Evolutionary conservation across 2,888 invertebrate genomes (phyloP).

Genomic region (Malacosoma neustria): DNA sequence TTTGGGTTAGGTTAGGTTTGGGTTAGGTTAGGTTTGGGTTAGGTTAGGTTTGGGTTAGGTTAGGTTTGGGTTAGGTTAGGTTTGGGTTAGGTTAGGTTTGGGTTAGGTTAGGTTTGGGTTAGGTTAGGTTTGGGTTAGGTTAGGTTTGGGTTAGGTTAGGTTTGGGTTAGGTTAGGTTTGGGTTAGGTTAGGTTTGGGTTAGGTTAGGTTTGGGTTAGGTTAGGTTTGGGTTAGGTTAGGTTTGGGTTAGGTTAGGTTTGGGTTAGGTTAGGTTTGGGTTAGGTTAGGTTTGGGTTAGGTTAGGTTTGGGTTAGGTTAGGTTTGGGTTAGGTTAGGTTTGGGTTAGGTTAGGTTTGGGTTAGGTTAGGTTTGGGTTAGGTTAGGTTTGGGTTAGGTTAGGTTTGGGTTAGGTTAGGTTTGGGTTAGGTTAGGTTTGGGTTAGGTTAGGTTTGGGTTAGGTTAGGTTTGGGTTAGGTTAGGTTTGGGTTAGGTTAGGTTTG

Average conservation of each 20-base stretch:
- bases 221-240: slow-evolving; percentile 7
- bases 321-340: too few species aligned
- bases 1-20: slow-evolving; percentile 14
- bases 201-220: slow-evolving; percentile 7
- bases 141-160: slow-evolving; percentile 7
- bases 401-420: too few species aligned
- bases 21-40: slow-evolving; percentile 12
- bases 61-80: slow-evolving; percentile 10
- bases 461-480: too few species aligned
- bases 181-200: slow-evolving; percentile 5
- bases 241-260: slow-evolving; percentile 8
- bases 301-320: too few species aligned
- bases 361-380: too few species aligned
- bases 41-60: slow-evolving; percentile 11
- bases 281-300: too few species aligned
- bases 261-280: too few species aligned
- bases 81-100: slow-evolving; percentile 3
- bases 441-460: too few species aligned
- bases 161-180: slow-evolving; percentile 5
- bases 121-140: slow-evolving; percentile 17
- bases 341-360: too few species aligned
- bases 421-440: too few species aligned
- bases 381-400: too few species aligned
- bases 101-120: slow-evolving; percentile 10
- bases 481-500: too few species aligned